Evolutionary conservation across 2,888 invertebrate genomes (phyloP).

Genomic region (Andrena minutula): DNA sequence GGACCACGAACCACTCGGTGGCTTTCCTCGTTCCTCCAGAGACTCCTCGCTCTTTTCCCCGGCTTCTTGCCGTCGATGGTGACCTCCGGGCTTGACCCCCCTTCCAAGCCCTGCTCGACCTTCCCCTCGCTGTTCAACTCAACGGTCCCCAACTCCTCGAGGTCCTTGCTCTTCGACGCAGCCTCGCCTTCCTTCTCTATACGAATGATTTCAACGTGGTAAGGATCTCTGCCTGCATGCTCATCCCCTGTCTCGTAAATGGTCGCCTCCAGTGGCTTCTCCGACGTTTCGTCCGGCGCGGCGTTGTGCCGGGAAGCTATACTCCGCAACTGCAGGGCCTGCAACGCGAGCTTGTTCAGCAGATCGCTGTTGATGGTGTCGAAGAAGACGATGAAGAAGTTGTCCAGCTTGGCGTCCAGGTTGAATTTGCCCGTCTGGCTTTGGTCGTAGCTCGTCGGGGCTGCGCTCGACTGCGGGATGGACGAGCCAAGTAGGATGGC

Average conservation of each 20-base stretch:
- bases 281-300: constrained; percentile 29
- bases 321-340: constrained; percentile 68
- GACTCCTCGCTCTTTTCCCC: constrained; percentile 23
- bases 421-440: constrained; percentile 92
- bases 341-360: constrained; percentile 79
- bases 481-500: constrained; percentile 40
- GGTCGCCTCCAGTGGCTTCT: constrained; percentile 27
- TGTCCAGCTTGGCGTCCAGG: constrained; percentile 90
- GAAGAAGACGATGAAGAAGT: constrained; percentile 90
- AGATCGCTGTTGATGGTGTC: constrained; percentile 75
- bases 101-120: constrained; percentile 18
- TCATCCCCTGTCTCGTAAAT: constrained; percentile 39
- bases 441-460: constrained; percentile 88
- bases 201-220: constrained; percentile 68
- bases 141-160: background rate
- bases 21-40: constrained; percentile 14
- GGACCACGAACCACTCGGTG: background rate
- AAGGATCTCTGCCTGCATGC: constrained; percentile 60
- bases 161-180: background rate
- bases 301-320: constrained; percentile 19
- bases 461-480: constrained; percentile 72
- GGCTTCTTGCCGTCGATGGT: background rate
- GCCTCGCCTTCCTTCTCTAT: constrained; percentile 52
- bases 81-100: constrained; percentile 6
- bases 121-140: background rate